Base-by-base conservation (phyloP, 2,888 invertebrate species). In the Synergus umbraculus region DNA sequence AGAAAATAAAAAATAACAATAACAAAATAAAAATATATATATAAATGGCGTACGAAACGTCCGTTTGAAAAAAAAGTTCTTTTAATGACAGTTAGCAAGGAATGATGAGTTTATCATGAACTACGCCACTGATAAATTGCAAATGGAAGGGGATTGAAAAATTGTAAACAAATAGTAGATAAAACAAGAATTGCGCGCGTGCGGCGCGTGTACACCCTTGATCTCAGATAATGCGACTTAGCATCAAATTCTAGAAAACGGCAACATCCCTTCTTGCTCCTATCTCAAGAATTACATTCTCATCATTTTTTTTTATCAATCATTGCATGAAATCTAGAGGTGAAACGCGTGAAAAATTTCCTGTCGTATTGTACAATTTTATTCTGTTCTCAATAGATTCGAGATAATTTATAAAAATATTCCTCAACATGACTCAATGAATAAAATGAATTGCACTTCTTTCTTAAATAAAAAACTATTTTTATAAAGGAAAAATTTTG, bases 161-260 rank as follows among this genome's bases (percentile, higher is more conserved):
- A 66, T 66, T 66, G 41, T 43, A 66, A 66, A 66, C 43, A 66
- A 41, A 44, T 43, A 66, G n/a, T 43, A 66, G 43, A 66, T 43
- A 66, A n/a, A 7, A 10, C 41, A 44, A 67, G 18, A 44, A 46
- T 46, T n/a, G 67, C 44, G 67, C 67, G 67, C 44, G 67, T 46
- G n/a, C 22, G 67, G 44, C 67, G 67, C 67, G 67, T 67, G 67
- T 67, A 22, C 43, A 67, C 67, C n/a, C n/a, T n/a, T n/a, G n/a
- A n/a, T n/a, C 18, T 4, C 10, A 46, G 22, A 44, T 29, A 22
- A 46, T 58, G 7, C 0, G 54, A 58, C 9, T 18, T 3, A 58
- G 54, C 15, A 58, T 18, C n/a, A 58, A 18, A 58, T 18, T 58
- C 9, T 9, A 58, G 9, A 58, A 58, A 58, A 9, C 9, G 9